phyloP scores from a whole-genome alignment of 2,797 vertebrate species.

The Enoplosus armatus region DNA sequence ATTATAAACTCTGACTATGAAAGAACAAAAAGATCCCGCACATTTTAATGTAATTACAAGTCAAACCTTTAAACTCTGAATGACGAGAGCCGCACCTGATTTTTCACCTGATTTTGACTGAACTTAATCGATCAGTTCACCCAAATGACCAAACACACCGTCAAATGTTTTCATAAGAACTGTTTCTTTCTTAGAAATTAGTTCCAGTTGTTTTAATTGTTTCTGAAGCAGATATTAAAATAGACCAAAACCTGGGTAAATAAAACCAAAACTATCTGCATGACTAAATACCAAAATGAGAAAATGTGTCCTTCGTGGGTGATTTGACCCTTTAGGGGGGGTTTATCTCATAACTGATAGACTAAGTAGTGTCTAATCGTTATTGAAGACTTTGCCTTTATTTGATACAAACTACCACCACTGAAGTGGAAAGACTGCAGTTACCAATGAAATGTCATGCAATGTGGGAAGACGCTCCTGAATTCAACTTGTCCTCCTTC shows the following conservation, averaged over 20 bases:
- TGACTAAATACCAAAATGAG: neutral
- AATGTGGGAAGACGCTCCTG: neutral
- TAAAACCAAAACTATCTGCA: conserved; percentile 7
- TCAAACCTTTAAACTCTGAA: neutral
- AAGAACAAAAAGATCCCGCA: neutral
- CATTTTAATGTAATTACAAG: neutral
- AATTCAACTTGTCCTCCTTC: conserved; percentile 19
- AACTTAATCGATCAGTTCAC: neutral
- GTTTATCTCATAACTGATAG: conserved; percentile 5
- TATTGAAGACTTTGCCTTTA: neutral
- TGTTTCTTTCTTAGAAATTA: no score
- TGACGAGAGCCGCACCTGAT: neutral
- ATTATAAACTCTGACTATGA: neutral
- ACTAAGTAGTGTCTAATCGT: neutral
- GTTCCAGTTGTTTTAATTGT: no score
- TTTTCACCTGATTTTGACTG: neutral
- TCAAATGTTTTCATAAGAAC: no score
- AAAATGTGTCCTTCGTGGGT: neutral
- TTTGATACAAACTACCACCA: neutral
- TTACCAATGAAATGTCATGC: conserved; percentile 11
- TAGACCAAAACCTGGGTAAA: neutral
- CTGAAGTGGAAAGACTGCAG: neutral
- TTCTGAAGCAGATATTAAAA: neutral
- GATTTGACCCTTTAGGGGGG: neutral
- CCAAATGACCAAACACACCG: no score